Conservation (phyloP, 1,140 invertebrate species). For the Aphelenchoides fujianensis region DNA sequence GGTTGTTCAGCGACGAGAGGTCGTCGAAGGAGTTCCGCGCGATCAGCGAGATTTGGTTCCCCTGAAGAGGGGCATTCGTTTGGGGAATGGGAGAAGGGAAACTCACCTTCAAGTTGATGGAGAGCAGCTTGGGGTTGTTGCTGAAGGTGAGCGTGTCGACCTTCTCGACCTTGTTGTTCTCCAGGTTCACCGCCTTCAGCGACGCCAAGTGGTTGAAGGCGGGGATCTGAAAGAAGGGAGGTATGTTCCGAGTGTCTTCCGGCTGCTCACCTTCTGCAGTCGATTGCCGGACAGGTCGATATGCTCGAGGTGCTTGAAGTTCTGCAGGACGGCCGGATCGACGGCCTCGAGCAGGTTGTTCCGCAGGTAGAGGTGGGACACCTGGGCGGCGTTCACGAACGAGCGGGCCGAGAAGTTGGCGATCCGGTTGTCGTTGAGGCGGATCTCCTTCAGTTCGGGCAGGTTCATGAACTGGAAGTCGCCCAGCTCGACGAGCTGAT, state of each 20-base stretch:
- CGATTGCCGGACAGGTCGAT: conserved; percentile 40
- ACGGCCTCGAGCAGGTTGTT: conserved; percentile 47
- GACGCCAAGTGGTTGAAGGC: conserved; percentile 57
- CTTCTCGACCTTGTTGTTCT: conserved; percentile 47
- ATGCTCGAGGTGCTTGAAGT: conserved; percentile 45
- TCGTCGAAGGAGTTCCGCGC: conserved; percentile 57
- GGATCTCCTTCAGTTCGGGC: conserved; percentile 52
- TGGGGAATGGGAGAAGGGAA: too few species aligned
- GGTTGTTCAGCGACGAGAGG: conserved; percentile 39
- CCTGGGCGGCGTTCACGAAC: conserved; percentile 60
- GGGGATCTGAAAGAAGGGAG: conserved; percentile 50
- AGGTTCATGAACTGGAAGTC: conserved; percentile 61
- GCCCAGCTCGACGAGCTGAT: conserved; percentile 48
- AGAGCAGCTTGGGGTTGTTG: conserved; percentile 48
- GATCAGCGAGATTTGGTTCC: conserved; percentile 53
- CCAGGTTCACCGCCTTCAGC: conserved; percentile 44
- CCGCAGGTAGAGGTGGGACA: conserved; percentile 44
- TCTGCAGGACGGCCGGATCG: conserved; percentile 40
- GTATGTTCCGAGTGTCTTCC: not conserved
- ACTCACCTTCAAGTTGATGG: conserved; percentile 44
- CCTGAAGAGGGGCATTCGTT: conserved; percentile 25
- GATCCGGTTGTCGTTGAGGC: conserved; percentile 49
- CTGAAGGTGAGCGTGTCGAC: conserved; percentile 59
- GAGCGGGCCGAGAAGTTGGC: conserved; percentile 50
- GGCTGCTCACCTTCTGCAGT: conserved; percentile 26